A percentile compares a stretch with the other conserved stretches of the same genome.
These are phyloP conservation scores for Habropoda laboriosa DNA, from an alignment of 1,140 invertebrate species.

Conservation along the genomic window DNA sequence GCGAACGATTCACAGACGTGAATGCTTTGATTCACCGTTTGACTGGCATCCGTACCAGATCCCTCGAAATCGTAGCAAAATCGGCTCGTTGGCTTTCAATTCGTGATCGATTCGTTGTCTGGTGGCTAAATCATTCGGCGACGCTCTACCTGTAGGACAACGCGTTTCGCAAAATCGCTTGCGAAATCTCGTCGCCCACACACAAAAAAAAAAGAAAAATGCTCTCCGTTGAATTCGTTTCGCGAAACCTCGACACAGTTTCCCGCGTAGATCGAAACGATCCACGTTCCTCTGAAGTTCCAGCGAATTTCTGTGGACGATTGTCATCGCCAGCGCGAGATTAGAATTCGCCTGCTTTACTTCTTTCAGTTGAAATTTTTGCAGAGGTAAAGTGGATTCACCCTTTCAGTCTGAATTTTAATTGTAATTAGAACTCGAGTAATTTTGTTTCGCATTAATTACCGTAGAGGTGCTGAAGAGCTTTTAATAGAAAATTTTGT, in stretches of 20 bases:
- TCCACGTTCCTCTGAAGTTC: not conserved
- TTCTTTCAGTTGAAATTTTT: not conserved
- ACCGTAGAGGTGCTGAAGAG: too few species aligned
- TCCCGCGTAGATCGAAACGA: not conserved
- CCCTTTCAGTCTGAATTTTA: too few species aligned
- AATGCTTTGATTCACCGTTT: not conserved
- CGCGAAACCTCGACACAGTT: not conserved
- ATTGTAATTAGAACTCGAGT: too few species aligned
- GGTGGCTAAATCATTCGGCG: not conserved
- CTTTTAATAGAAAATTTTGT: too few species aligned
- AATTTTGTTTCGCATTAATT: too few species aligned
- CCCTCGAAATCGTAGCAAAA: not conserved
- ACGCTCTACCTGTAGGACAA: not conserved
- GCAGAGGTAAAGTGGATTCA: not conserved
- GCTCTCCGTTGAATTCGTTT: constrained; percentile 15
- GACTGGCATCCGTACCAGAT: not conserved
- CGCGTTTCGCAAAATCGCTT: constrained; percentile 43
- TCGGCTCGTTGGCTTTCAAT: constrained; percentile 31
- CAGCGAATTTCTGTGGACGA: not conserved
- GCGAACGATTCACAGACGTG: not conserved
- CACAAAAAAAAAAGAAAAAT: constrained; percentile 21
- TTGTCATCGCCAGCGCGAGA: not conserved
- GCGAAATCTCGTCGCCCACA: constrained; percentile 33
- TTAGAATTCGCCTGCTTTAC: not conserved
- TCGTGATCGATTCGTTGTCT: constrained; percentile 3